Evolutionary conservation across 2,888 invertebrate species (phyloP).

Genomic region (Xestobium rufovillosum): DNA sequence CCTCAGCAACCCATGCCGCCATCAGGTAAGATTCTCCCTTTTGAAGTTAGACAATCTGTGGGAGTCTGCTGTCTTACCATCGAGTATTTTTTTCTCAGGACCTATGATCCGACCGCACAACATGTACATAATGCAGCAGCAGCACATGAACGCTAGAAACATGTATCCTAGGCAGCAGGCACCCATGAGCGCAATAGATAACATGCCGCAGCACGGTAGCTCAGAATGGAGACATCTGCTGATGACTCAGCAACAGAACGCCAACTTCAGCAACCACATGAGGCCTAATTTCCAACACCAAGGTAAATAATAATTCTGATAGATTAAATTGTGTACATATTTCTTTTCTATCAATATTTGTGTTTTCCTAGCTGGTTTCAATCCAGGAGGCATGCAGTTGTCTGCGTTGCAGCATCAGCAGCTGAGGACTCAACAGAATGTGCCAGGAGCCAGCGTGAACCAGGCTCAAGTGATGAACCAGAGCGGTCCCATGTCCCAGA

Average conservation of each 20-base stretch:
- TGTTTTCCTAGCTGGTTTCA: conserved; percentile 25
- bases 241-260: conserved; percentile 51
- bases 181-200: conserved; percentile 51
- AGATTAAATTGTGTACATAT: conserved; percentile 4
- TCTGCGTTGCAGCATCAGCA: conserved; percentile 45
- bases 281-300: conserved; percentile 48
- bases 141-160: conserved; percentile 41
- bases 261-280: conserved; percentile 44
- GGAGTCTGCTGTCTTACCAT: conserved; percentile 6
- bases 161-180: conserved; percentile 51
- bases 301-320: conserved; percentile 31
- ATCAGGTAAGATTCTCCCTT: conserved; percentile 46
- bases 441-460: conserved; percentile 37
- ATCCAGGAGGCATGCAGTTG: conserved; percentile 35
- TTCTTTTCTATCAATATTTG: neutral
- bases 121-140: conserved; percentile 53
- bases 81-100: conserved; percentile 41
- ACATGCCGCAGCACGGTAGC: conserved; percentile 45
- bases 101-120: conserved; percentile 63
- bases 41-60: neutral
- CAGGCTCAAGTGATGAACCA: conserved; percentile 34
- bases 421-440: conserved; percentile 40
- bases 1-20: conserved; percentile 67
- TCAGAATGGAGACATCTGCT: conserved; percentile 57
- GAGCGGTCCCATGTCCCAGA: conserved; percentile 36